phyloP scores from a whole-genome alignment of 2,888 invertebrate species.

The Malthinus flaveolus region DNA sequence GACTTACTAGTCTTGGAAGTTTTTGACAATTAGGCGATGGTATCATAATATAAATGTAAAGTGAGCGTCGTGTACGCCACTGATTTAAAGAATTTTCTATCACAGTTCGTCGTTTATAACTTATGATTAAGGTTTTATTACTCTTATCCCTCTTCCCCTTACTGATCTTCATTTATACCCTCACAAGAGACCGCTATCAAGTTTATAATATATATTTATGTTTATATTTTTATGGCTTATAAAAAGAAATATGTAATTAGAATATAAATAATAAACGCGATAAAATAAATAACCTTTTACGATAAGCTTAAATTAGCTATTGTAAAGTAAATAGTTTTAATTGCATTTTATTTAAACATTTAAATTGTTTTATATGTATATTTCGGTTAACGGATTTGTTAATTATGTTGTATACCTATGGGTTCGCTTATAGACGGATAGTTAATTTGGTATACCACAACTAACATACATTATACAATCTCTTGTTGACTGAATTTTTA shows the following conservation, averaged over 20 bases:
- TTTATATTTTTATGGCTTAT: constrained; percentile 46
- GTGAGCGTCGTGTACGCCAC: constrained; percentile 22
- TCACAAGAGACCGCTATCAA: constrained; percentile 44
- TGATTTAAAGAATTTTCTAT: constrained; percentile 31
- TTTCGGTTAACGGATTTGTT: constrained; percentile 20
- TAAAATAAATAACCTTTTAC: constrained; percentile 47
- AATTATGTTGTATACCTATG: constrained; percentile 6
- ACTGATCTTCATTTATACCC: constrained; percentile 38
- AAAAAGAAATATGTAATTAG: constrained; percentile 47
- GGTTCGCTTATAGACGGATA: not conserved
- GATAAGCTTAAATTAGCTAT: constrained; percentile 36
- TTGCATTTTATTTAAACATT: constrained; percentile 28
- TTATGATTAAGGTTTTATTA: constrained; percentile 49
- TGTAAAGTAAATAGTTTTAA: constrained; percentile 38
- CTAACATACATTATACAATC: no score
- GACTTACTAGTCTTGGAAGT: no score
- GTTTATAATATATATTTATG: constrained; percentile 43
- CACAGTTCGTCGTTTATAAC: constrained; percentile 40
- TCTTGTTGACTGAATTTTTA: no score
- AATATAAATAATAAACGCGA: constrained; percentile 46
- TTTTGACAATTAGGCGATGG: no score
- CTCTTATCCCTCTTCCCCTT: constrained; percentile 35
- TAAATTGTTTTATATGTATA: constrained; percentile 25
- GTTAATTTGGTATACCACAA: no score
- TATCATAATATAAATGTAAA: no score